Percentiles rank a stretch among this genome's conserved stretches.
phyloP scores from a whole-genome alignment of 2,113 vertebrate species.

The Oriolus oriolus region DNA sequence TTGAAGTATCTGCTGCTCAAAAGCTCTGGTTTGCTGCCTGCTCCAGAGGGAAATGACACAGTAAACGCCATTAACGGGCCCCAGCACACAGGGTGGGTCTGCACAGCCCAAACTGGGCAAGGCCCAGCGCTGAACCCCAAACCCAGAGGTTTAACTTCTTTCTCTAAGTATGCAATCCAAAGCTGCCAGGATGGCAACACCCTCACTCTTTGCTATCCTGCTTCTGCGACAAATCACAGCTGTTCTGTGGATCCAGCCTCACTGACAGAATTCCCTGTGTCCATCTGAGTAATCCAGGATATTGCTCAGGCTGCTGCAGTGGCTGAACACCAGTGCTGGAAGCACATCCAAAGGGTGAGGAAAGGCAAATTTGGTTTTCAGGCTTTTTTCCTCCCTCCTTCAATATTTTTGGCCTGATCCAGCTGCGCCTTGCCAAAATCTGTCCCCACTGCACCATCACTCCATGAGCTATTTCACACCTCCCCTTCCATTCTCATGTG shows the following conservation, averaged over 20 bases:
- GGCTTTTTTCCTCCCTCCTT: not conserved
- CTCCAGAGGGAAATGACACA: not conserved
- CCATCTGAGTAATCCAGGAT: not conserved
- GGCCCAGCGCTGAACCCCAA: not conserved
- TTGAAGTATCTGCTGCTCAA: not conserved
- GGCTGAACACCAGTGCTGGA: not conserved
- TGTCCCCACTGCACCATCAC: not conserved
- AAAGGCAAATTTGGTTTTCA: not conserved
- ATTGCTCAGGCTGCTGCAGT: not conserved
- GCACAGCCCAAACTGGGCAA: not conserved
- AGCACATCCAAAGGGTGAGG: not conserved
- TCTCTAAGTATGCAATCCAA: not conserved
- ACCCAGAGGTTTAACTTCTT: not conserved
- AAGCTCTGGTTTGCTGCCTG: not conserved
- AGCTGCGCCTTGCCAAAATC: not conserved
- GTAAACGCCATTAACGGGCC: not conserved
- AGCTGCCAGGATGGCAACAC: not conserved
- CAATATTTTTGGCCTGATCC: not conserved
- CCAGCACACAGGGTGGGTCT: not conserved
- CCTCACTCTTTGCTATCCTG: not conserved
- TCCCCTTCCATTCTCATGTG: not conserved
- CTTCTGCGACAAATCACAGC: not conserved
- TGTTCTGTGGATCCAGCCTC: not conserved
- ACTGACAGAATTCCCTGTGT: not conserved
- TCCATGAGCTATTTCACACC: conserved; percentile 36